Base-by-base conservation (phyloP, 2,113 vertebrate genomes). In the Aptenodytes patagonicus region DNA sequence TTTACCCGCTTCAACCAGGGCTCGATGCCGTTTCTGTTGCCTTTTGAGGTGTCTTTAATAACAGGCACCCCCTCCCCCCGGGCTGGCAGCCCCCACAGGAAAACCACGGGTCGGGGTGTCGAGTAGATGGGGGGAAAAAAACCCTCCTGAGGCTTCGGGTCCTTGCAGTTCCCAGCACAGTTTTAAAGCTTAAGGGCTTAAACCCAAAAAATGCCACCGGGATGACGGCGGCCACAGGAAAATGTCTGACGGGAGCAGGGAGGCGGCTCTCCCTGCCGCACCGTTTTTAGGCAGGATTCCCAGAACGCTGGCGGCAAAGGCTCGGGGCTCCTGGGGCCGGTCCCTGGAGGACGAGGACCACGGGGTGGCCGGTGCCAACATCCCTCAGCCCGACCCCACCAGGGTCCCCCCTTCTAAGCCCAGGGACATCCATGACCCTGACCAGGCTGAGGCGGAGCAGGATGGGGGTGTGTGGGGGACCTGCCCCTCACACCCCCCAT, bases 21-120 rank as follows among this genome's bases (percentile, higher is more conserved):
- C 36, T 90, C 2, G 2, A 0, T n/a, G 76, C 58, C 0, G 0
- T 46, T 94, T 71, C 47, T 83, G 73, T 66, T 20, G 66, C n/a
- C 18, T 76, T 90, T 90, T 55, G 0, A 36, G 40, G 79, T 3
- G 6, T 28, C 24, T 68, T 46, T 60, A 51, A 3, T 6, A 51
- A 42, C 38, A 31, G 55, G 28, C 0, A 0, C 13, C 22, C 36
- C 52, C 12, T 13, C 13, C 10, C 17, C 3, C 4, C 0, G 2
- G 0, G 52, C 38, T 26, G 40, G 55, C 69, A 92, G 73, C 73
- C 16, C 64, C 46, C 7, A 2, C 42, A 24, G 70, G 68, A 66
- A 84, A 70, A 47, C 31, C 24, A 2, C 2, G 2, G 60, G 11
- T 29, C 15, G 13, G 8, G 46, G 14, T 2, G 3, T 7, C 0